Evolutionary conservation across 2,113 vertebrate species (phyloP).

Genomic region (Oxygymnocypris stewartii): DNA sequence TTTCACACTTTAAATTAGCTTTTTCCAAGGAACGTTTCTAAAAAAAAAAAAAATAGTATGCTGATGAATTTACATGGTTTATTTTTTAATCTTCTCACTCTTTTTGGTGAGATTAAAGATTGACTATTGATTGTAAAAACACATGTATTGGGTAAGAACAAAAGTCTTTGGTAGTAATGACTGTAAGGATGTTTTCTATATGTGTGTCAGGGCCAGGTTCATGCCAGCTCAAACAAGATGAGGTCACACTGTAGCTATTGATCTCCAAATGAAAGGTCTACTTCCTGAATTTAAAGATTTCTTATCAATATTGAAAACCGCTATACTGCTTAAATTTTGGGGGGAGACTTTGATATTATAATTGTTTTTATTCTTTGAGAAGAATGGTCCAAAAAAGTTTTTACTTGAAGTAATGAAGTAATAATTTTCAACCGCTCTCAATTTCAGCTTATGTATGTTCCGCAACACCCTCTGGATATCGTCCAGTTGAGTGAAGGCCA

Average conservation of each 20-base stretch:
- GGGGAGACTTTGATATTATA: too few relatives aligned
- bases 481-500: slow-evolving; percentile 21
- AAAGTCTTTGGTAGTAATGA: neutral
- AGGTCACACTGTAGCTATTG: neutral
- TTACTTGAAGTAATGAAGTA: neutral
- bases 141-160: neutral
- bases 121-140: neutral
- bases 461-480: neutral
- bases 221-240: neutral
- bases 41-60: neutral
- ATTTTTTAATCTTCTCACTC: neutral
- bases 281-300: neutral
- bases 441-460: neutral
- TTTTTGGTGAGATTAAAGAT: neutral
- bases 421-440: neutral
- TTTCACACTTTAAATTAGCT: neutral
- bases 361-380: neutral
- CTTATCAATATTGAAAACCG: neutral
- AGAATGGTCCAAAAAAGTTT: too few relatives aligned
- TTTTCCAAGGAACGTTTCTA: neutral
- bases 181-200: too few relatives aligned
- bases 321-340: neutral
- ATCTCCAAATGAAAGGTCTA: neutral
- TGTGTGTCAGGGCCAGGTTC: neutral
- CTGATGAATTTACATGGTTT: neutral